Evolutionary conservation across 2,888 invertebrate genomes (phyloP), one percentile per base, ranked within the genome.

Genomic region (Tyria jacobaeae): DNA sequence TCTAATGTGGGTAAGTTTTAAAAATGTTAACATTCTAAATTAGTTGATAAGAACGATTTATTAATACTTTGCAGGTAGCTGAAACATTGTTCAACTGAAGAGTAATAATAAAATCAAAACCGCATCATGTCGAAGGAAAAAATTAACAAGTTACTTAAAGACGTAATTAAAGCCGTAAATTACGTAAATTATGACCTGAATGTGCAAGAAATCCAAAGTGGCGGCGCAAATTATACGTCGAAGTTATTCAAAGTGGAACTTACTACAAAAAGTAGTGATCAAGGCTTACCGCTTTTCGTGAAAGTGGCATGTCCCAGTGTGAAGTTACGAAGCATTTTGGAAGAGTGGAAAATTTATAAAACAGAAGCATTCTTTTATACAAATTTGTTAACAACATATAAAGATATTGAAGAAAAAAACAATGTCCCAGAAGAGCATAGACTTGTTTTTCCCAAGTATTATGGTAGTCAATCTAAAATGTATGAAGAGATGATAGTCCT

Each of bases 401-500:
- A 52, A 24, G 31, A 25, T 1, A 9, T 67, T 1, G 52, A 67
- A 52, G 61, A 61, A 1, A 52, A 58, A 37, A 25, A 68, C 24
- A 14, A 57, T 1, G 55, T 68, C 2, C 53, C 52, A 10, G 17
- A 24, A 12, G 62, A 65, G 31, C 24, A 62, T 21, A 47, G 56
- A 17, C 44, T 64, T n/a, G 24, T 10, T 5, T 55, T 68, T 25
- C 27, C 64, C 2, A 65, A 53, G 31, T 66, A 27, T n/a, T 69
- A 69, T 35, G 65, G 63, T 12, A 51, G 15, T 3, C 56, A 59
- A 25, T 27, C 50, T 1, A 37, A 27, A 17, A 1, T 15, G 15
- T 44, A 24, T 6, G 58, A 68, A 49, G 68, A 68, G n/a, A 66
- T 55, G 0, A n/a, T 66, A 4, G 57, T 69, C 1, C 24, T 69